Evolutionary conservation across 2,113 vertebrate genomes (phyloP).

Genomic region (Terrapene triunguis): DNA sequence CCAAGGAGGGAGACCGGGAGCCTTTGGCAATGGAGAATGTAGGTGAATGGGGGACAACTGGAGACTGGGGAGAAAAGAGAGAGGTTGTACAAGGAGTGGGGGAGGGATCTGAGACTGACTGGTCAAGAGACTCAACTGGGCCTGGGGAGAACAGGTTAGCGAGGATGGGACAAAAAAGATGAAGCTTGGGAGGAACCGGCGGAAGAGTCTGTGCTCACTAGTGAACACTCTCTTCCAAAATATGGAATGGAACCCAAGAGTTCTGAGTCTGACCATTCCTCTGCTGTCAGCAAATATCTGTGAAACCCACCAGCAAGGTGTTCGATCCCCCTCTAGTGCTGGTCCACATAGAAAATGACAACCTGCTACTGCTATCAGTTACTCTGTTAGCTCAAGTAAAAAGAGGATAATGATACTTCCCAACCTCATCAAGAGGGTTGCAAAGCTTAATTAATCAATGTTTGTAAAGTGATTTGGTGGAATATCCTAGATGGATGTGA

Average conservation of each 20-base stretch:
- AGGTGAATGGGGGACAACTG: background rate
- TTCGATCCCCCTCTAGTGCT: background rate
- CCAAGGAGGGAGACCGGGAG: background rate
- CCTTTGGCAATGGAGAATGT: background rate
- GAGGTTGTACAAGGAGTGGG: too few relatives aligned
- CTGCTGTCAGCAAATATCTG: background rate
- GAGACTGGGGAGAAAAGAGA: background rate
- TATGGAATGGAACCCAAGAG: background rate
- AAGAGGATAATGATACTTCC: rapidly evolving
- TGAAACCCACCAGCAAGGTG: background rate
- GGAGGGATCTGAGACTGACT: background rate
- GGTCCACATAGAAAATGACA: background rate
- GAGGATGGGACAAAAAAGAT: background rate
- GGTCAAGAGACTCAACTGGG: background rate
- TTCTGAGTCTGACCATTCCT: background rate
- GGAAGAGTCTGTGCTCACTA: background rate
- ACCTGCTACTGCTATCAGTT: background rate
- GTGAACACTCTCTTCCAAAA: background rate
- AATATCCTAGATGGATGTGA: background rate
- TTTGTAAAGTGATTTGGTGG: background rate
- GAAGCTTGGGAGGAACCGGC: background rate
- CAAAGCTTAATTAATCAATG: background rate
- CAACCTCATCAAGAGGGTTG: background rate
- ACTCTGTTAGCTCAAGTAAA: background rate
- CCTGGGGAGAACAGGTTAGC: background rate